These are phyloP conservation scores for Rhyacichthys aspro DNA, from an alignment of 2,797 vertebrate genomes.

Conservation along the genomic window DNA sequence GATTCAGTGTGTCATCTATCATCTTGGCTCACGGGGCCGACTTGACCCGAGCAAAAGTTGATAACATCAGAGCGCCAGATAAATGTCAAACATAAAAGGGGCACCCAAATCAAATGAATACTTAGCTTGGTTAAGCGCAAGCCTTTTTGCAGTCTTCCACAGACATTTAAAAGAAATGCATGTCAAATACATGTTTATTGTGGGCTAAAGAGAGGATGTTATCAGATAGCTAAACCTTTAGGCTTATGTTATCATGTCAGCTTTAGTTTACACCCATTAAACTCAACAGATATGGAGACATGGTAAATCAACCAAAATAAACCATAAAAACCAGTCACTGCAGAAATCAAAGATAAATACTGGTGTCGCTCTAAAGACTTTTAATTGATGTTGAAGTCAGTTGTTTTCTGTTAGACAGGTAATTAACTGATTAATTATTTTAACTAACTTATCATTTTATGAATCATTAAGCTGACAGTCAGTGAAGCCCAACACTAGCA, in stretches of 20 bases:
- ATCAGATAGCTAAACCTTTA: neutral
- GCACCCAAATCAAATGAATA: conserved; percentile 42
- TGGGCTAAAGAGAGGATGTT: neutral
- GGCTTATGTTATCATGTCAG: neutral
- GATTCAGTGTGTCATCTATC: conserved; percentile 52
- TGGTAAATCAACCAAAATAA: neutral
- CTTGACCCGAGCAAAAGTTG: conserved; percentile 43
- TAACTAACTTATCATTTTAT: conserved; percentile 53
- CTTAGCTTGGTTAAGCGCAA: conserved; percentile 3
- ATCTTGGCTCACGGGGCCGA: conserved; percentile 36
- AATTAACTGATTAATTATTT: conserved; percentile 53
- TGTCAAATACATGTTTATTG: conserved; percentile 6
- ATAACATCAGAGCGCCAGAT: conserved; percentile 52
- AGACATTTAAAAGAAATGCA: conserved; percentile 3
- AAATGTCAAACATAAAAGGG: conserved; percentile 52
- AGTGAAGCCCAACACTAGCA: conserved; percentile 16
- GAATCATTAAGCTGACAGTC: conserved; percentile 55
- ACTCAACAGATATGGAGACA: conserved; percentile 2
- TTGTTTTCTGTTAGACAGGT: conserved; percentile 30
- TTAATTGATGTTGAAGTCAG: conserved; percentile 25
- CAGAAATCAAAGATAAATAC: neutral
- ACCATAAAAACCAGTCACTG: neutral
- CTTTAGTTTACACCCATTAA: neutral
- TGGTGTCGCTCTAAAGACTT: neutral
- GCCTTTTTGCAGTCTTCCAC: conserved; percentile 1